A percentile compares a stretch with the other conserved stretches of the same genome.
Conservation (phyloP, 2,888 invertebrate species). For the Lepeophtheirus nordmannii region DNA sequence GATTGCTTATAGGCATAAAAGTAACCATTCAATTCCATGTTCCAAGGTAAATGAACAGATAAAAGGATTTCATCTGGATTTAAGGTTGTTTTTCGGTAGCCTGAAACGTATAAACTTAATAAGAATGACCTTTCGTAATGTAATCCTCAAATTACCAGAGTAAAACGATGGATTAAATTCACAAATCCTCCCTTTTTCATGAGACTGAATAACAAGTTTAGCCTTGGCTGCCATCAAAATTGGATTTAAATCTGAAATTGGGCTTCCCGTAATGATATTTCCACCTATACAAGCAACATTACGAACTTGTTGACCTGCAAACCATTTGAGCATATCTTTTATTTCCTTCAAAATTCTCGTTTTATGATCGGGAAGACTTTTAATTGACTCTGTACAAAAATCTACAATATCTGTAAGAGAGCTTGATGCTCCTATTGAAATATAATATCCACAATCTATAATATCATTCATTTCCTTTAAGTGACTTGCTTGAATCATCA, state of each 20-base stretch:
- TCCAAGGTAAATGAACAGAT: conserved; percentile 62
- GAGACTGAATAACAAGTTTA: conserved; percentile 22
- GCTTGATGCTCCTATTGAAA: conserved; percentile 61
- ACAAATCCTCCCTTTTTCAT: not conserved
- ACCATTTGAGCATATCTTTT: conserved; percentile 44
- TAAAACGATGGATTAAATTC: not conserved
- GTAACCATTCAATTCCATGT: conserved; percentile 44
- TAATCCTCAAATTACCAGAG: not conserved
- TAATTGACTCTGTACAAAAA: conserved; percentile 43
- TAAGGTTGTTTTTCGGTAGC: conserved; percentile 60
- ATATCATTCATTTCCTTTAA: conserved; percentile 52
- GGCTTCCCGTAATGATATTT: conserved; percentile 8
- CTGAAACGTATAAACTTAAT: conserved; percentile 27
- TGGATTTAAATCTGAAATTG: conserved; percentile 14
- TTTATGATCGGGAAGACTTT: conserved; percentile 33
- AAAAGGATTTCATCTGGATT: conserved; percentile 60
- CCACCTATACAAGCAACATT: conserved; percentile 22
- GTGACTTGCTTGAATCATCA: conserved; percentile 53
- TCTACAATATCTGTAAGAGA: conserved; percentile 61
- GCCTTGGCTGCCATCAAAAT: conserved; percentile 35
- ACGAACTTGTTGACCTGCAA: conserved; percentile 5
- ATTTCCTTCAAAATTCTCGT: conserved; percentile 40
- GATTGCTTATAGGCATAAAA: conserved; percentile 80
- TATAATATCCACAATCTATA: conserved; percentile 39
- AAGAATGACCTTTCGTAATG: too few relatives aligned